phyloP scores from a whole-genome alignment of 2,113 vertebrate genomes.

The Macroglossus sobrinus region DNA sequence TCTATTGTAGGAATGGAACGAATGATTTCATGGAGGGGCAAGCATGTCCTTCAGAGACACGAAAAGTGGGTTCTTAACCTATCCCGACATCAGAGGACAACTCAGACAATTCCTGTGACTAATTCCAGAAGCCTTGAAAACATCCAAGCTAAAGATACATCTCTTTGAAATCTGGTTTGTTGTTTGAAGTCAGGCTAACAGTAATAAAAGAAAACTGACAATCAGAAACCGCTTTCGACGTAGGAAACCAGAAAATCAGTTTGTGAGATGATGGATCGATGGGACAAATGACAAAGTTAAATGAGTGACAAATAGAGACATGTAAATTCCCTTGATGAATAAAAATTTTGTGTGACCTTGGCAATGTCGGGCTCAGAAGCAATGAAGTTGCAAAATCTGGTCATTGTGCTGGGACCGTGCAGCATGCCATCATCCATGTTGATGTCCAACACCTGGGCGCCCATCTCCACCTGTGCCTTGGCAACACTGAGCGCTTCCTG shows the following conservation, averaged over 20 bases:
- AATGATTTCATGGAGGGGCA: neutral
- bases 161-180: neutral
- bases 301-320: neutral
- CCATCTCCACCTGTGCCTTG: slow-evolving; percentile 96
- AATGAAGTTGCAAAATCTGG: slow-evolving; percentile 93
- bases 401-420: slow-evolving; percentile 92
- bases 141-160: neutral
- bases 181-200: neutral
- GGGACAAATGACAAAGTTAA: neutral
- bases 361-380: slow-evolving; percentile 95
- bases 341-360: slow-evolving; percentile 82
- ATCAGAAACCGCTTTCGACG: neutral
- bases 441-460: slow-evolving; percentile 95
- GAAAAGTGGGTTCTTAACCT: neutral
- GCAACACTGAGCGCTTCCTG: slow-evolving; percentile 94
- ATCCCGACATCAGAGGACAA: neutral
- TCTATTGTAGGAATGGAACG: neutral
- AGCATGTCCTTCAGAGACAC: neutral
- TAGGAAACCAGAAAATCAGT: neutral
- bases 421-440: slow-evolving; percentile 99
- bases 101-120: neutral
- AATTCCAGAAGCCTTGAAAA: neutral
- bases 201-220: neutral
- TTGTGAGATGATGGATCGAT: neutral
- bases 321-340: neutral